Base-by-base conservation (phyloP, 2,797 vertebrate species). In the Lutjanus argentimaculatus region DNA sequence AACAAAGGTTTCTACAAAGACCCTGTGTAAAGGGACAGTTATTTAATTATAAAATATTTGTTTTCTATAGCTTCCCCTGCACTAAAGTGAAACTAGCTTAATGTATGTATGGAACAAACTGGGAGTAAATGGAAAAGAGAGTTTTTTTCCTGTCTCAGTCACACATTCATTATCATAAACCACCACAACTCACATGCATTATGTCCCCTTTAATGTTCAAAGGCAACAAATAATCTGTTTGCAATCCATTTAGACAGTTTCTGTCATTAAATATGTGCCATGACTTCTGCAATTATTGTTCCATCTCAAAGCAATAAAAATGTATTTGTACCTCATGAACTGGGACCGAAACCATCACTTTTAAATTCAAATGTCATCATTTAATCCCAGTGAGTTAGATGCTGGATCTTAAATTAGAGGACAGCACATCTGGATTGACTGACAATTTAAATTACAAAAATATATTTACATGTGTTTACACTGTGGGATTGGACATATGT, bases 241-340 rank as follows among this genome's bases (percentile, higher is more conserved):
- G 3, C 6, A 56, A 56, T 65, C 17, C 1, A 19, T 51, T 66
- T 36, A 45, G 40, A 77, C 15, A 73, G 14, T 67, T 80, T 72
- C 55, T 48, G 14, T 68, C 16, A 57, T 64, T 75, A 56, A 69
- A 48, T 55, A 72, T 79, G 85, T 90, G 90, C 85, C 90, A 90
- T 87, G 51, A 83, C 36, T 22, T 83, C 70, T 89, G 59, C 71
- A 77, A 75, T 69, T 76, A 72, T 77, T 10, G 48, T 77, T 82
- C 56, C 66, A 85, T 86, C 49, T 82, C 46, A 51, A 83, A 90
- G 86, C 82, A 91, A 92, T 90, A 92, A 75, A 77, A 72, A 8
- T 40, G 2, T 56, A 67, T 80, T 51, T 62, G 56, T 63, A 84
- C 74, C 67, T 90, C 52, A 72, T 66, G 30, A 70, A 79, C 42